phyloP scores from a whole-genome alignment of 1,140 invertebrate species.

The Papilio glaucus region DNA sequence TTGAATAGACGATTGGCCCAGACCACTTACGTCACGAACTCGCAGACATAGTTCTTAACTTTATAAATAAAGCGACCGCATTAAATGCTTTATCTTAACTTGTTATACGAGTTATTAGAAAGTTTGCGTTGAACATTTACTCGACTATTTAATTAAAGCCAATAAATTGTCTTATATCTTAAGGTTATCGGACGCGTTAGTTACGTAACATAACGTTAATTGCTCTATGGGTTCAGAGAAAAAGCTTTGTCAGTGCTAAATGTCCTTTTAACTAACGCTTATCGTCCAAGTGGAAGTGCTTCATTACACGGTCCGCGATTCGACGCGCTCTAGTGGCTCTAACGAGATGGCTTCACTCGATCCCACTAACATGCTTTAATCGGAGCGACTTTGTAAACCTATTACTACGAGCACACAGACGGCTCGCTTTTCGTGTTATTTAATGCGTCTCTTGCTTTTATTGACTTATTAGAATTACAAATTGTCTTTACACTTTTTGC shows the following conservation, averaged over 20 bases:
- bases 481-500: constrained; percentile 7
- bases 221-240: constrained; percentile 58
- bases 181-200: background rate
- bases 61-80: too few species aligned
- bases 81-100: background rate
- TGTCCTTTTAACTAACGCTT: constrained; percentile 76
- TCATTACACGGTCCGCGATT: constrained; percentile 73
- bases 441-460: constrained; percentile 1
- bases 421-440: background rate
- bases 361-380: constrained; percentile 54
- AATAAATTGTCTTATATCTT: background rate
- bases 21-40: background rate
- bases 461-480: constrained; percentile 14
- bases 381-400: constrained; percentile 19
- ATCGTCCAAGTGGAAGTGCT: constrained; percentile 77
- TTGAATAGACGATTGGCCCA: background rate
- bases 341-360: constrained; percentile 67
- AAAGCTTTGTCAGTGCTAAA: constrained; percentile 70
- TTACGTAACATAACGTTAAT: constrained; percentile 61
- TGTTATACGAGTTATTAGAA: background rate
- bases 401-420: constrained; percentile 9
- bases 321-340: constrained; percentile 69
- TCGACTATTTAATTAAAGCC: background rate
- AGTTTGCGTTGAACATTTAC: background rate
- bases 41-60: background rate